These are phyloP conservation scores for Oryzias celebensis DNA, from an alignment of 2,113 vertebrate genomes.

Conservation along the genomic window DNA sequence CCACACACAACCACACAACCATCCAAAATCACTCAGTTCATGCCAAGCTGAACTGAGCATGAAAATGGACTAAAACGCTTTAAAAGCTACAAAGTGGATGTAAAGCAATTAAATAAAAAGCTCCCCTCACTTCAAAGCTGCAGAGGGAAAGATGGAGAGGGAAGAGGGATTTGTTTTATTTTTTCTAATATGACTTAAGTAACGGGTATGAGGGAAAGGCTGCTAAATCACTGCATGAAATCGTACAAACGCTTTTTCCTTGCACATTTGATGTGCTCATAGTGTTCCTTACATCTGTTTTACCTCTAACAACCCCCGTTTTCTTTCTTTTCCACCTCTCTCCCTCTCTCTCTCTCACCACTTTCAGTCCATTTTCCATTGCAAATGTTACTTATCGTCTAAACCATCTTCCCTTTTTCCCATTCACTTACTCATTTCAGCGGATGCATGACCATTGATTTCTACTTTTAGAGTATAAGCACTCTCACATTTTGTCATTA, in stretches of 20 bases:
- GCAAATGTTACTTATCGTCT: too few relatives aligned
- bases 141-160: not conserved
- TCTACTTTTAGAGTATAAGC: too few relatives aligned
- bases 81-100: conserved; percentile 29
- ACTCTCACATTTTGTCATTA: too few relatives aligned
- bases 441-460: too few relatives aligned
- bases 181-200: not conserved
- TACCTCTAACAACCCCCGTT: too few relatives aligned
- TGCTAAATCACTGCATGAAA: too few relatives aligned
- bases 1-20: conserved; percentile 19
- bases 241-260: not conserved
- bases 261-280: not conserved
- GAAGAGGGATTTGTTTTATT: not conserved
- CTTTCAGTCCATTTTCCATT: too few relatives aligned
- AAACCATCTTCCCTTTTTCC: too few relatives aligned
- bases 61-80: conserved; percentile 24
- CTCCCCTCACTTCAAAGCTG: conserved; percentile 7
- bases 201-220: not conserved
- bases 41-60: conserved; percentile 24
- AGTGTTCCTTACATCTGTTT: too few relatives aligned
- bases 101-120: conserved; percentile 37
- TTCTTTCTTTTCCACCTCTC: too few relatives aligned
- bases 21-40: conserved; percentile 3
- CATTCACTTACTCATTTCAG: too few relatives aligned
- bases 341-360: too few relatives aligned